These are phyloP conservation scores for Drosophila subobscura DNA, from an alignment of 1,140 invertebrate species.

Conservation along the genomic window DNA sequence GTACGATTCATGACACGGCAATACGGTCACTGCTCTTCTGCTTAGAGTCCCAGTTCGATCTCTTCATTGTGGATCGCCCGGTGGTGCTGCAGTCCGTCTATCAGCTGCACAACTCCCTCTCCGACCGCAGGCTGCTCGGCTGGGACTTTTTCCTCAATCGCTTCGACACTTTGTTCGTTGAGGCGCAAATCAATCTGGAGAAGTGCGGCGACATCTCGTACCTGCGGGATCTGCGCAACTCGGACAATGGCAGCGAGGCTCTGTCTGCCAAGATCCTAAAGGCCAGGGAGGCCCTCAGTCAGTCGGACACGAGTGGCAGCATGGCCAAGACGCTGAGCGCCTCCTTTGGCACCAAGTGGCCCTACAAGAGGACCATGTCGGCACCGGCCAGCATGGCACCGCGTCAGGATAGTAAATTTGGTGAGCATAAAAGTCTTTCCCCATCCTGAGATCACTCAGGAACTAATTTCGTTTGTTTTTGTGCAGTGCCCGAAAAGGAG, in stretches of 20 bases:
- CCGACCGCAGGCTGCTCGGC: slow-evolving; percentile 94
- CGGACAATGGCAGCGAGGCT: slow-evolving; percentile 93
- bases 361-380: slow-evolving; percentile 97
- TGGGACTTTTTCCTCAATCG: slow-evolving; percentile 99
- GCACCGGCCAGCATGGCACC: slow-evolving; percentile 93
- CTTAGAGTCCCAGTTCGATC: slow-evolving; percentile 95
- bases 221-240: slow-evolving; percentile 94
- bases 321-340: slow-evolving; percentile 92
- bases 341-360: slow-evolving; percentile 96
- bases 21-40: slow-evolving; percentile 93
- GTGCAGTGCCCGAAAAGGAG: slow-evolving; percentile 89
- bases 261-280: slow-evolving; percentile 95
- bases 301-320: slow-evolving; percentile 85
- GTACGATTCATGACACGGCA: slow-evolving; percentile 95
- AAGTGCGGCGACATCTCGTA: slow-evolving; percentile 92
- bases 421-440: slow-evolving; percentile 80
- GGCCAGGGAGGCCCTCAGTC: slow-evolving; percentile 94
- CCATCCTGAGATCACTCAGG: too few species aligned
- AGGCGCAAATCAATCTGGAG: slow-evolving; percentile 95
- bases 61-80: slow-evolving; percentile 97
- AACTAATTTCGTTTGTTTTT: not conserved
- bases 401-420: slow-evolving; percentile 90
- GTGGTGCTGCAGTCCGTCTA: slow-evolving; percentile 98
- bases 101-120: slow-evolving; percentile 96
- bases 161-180: slow-evolving; percentile 97